These are phyloP conservation scores for Charina bottae DNA, from an alignment of 2,113 vertebrate species.

Conservation along the genomic window DNA sequence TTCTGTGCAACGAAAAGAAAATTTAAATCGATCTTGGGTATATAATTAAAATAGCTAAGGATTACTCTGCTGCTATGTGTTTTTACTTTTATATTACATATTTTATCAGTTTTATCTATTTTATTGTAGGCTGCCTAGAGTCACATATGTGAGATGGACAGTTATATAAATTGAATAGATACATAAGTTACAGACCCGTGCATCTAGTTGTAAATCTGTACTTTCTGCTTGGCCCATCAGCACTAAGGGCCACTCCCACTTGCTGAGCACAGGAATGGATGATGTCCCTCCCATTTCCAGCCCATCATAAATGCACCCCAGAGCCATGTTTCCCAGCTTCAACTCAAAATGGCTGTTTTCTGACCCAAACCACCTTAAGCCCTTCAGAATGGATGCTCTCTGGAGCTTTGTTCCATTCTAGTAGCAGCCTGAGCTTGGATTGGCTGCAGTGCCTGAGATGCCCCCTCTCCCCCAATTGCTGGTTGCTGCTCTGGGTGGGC, in stretches of 20 bases:
- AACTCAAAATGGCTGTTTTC: neutral
- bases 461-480: neutral
- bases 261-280: neutral
- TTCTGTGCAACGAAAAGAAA: neutral
- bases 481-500: neutral
- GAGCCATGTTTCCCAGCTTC: neutral
- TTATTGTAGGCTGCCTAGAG: neutral
- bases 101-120: neutral
- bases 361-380: neutral
- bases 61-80: neutral
- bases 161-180: neutral
- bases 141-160: neutral
- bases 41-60: neutral
- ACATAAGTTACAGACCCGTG: neutral
- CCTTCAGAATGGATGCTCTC: neutral
- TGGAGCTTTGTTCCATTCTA: neutral
- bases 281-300: neutral
- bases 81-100: neutral
- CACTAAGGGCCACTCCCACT: neutral
- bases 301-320: neutral
- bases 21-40: neutral
- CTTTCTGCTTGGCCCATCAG: neutral
- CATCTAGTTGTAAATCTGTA: neutral
- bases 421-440: neutral
- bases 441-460: neutral